These are phyloP conservation scores for Cosmia trapezina DNA, from an alignment of 2,888 invertebrate genomes.

Conservation along the genomic window DNA sequence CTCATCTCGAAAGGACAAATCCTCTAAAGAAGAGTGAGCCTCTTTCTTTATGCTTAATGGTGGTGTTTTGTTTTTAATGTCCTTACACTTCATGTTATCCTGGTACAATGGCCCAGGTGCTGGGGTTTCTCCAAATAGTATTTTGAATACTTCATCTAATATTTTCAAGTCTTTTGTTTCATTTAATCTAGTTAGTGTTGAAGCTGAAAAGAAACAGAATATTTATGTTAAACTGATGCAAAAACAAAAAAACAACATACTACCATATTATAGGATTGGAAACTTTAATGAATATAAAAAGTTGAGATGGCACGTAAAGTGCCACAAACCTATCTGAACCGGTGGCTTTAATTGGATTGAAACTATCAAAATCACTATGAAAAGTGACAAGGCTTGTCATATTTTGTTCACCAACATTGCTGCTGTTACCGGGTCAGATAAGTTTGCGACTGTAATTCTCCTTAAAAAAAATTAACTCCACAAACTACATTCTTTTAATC, in stretches of 20 bases:
- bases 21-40: slow-evolving; percentile 58
- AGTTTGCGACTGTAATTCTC: no score
- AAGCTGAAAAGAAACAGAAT: slow-evolving; percentile 65
- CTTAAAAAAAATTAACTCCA: no score
- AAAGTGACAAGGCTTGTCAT: no score
- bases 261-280: background rate
- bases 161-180: slow-evolving; percentile 80
- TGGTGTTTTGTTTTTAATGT: slow-evolving; percentile 27
- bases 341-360: no score
- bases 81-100: slow-evolving; percentile 26
- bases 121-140: slow-evolving; percentile 74
- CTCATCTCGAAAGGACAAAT: slow-evolving; percentile 72
- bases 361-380: no score
- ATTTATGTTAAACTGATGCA: background rate
- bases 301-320: no score
- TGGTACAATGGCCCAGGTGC: slow-evolving; percentile 13
- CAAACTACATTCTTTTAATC: no score
- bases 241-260: no score
- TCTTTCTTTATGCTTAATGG: slow-evolving; percentile 55
- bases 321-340: no score
- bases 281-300: no score
- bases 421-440: no score
- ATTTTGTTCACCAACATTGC: no score
- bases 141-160: slow-evolving; percentile 77
- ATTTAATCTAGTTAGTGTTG: slow-evolving; percentile 75